Conservation (phyloP, 2,888 invertebrate species). For the Noctua fimbriata region DNA sequence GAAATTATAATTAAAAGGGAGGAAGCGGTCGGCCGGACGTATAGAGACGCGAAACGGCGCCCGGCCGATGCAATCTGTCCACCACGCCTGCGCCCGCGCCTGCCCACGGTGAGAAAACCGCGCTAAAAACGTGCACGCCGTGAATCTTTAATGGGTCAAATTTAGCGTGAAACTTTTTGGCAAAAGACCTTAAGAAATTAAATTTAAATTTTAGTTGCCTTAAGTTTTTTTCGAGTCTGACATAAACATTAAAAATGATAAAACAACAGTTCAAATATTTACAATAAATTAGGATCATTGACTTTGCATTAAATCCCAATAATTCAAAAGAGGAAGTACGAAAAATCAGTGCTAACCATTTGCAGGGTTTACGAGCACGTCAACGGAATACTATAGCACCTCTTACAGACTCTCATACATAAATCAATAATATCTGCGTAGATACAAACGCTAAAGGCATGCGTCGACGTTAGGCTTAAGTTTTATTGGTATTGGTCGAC, state of each 20-base stretch:
- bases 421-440: conserved; percentile 81
- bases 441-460: conserved; percentile 75
- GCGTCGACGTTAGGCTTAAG: conserved; percentile 77
- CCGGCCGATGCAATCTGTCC: conserved; percentile 84
- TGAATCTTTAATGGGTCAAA: conserved; percentile 81
- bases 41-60: conserved; percentile 80
- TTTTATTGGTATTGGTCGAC: conserved; percentile 86
- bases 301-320: conserved; percentile 48
- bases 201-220: conserved; percentile 16
- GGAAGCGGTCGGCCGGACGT: conserved; percentile 86
- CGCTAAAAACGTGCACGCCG: conserved; percentile 79
- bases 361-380: conserved; percentile 51
- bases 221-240: background rate
- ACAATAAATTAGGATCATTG: conserved; percentile 28
- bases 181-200: conserved; percentile 22
- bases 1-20: conserved; percentile 86
- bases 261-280: conserved; percentile 20
- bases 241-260: background rate
- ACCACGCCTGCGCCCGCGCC: conserved; percentile 71
- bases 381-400: conserved; percentile 55
- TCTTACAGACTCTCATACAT: conserved; percentile 72
- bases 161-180: conserved; percentile 71
- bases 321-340: conserved; percentile 51
- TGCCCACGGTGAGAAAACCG: conserved; percentile 81
- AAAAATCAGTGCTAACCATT: conserved; percentile 53